A percentile compares a stretch with the other conserved stretches of the same genome.
Evolutionary conservation across 2,888 invertebrate species (phyloP).

Genomic region (Thecophora atra): DNA sequence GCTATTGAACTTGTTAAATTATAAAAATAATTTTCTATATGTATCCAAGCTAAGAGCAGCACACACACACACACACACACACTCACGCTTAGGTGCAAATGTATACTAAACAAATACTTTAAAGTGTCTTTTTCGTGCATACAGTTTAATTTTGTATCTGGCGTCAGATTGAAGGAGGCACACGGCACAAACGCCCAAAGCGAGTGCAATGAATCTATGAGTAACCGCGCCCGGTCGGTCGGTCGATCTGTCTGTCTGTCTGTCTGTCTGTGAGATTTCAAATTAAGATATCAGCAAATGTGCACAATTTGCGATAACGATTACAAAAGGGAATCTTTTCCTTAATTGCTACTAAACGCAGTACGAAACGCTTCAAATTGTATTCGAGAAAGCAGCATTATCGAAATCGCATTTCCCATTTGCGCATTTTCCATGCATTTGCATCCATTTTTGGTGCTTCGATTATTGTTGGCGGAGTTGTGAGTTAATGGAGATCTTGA

Average conservation of each 20-base stretch:
- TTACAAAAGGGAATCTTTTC: constrained; percentile 21
- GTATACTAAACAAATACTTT: constrained; percentile 9
- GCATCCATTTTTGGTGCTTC: not conserved
- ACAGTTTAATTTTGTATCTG: constrained; percentile 24
- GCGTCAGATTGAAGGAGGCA: constrained; percentile 8
- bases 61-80: not conserved
- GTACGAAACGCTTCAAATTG: constrained; percentile 16
- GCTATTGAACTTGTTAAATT: constrained; percentile 37
- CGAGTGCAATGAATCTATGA: constrained; percentile 28
- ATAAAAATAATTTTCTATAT: constrained; percentile 34
- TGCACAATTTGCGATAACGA: constrained; percentile 22
- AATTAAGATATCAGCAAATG: constrained; percentile 25
- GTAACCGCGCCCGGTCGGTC: not conserved
- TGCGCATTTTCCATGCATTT: not conserved
- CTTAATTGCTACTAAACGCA: not conserved
- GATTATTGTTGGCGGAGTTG: not conserved
- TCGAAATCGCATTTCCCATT: not conserved
- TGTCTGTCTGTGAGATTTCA: constrained; percentile 6
- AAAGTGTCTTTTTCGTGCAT: constrained; percentile 25
- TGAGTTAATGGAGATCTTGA: not conserved
- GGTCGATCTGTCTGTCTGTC: constrained; percentile 16
- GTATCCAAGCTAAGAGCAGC: not conserved
- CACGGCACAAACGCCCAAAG: constrained; percentile 9
- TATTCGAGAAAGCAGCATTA: not conserved
- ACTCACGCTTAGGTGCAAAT: not conserved